A percentile compares a stretch with the other conserved stretches of the same genome.
These are phyloP conservation scores for Drymodes brunneopygia DNA, from an alignment of 2,113 vertebrate species.

Conservation along the genomic window DNA sequence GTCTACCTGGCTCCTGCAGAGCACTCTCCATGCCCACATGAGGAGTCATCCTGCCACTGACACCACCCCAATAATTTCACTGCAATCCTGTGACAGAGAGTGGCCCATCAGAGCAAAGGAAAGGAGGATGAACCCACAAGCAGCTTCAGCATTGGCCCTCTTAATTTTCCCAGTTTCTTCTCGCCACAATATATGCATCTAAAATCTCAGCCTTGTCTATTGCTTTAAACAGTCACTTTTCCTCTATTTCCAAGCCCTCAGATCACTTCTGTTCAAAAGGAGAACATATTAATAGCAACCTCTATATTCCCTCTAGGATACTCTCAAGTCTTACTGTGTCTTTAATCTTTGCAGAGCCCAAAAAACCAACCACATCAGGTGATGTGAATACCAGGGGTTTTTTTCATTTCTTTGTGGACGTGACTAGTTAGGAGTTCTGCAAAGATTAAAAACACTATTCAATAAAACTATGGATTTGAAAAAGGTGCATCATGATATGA, in stretches of 20 bases:
- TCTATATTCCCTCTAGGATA: conserved; percentile 62
- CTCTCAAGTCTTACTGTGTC: conserved; percentile 61
- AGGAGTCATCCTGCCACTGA: not conserved
- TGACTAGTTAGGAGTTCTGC: conserved; percentile 47
- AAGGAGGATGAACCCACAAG: not conserved
- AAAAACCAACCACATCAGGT: conserved; percentile 57
- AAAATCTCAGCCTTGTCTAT: conserved; percentile 12
- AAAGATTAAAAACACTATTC: conserved; percentile 57
- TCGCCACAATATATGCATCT: not conserved
- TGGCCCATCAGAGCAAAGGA: not conserved
- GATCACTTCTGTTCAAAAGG: conserved; percentile 60
- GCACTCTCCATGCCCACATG: too few species aligned
- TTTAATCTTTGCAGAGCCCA: conserved; percentile 66
- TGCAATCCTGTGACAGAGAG: not conserved
- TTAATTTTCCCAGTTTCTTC: conserved; percentile 13
- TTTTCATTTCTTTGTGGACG: conserved; percentile 59
- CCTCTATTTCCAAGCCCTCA: conserved; percentile 53
- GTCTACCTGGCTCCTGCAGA: not conserved
- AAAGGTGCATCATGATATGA: conserved; percentile 54
- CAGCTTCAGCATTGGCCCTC: not conserved
- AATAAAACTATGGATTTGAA: conserved; percentile 49
- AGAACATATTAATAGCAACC: conserved; percentile 62
- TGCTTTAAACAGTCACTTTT: conserved; percentile 59
- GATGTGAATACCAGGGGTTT: conserved; percentile 49
- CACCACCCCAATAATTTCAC: not conserved